Percentiles rank a stretch among this genome's conserved stretches.
phyloP scores from a whole-genome alignment of 1,140 invertebrate species.

The Oscheius sp. region DNA sequence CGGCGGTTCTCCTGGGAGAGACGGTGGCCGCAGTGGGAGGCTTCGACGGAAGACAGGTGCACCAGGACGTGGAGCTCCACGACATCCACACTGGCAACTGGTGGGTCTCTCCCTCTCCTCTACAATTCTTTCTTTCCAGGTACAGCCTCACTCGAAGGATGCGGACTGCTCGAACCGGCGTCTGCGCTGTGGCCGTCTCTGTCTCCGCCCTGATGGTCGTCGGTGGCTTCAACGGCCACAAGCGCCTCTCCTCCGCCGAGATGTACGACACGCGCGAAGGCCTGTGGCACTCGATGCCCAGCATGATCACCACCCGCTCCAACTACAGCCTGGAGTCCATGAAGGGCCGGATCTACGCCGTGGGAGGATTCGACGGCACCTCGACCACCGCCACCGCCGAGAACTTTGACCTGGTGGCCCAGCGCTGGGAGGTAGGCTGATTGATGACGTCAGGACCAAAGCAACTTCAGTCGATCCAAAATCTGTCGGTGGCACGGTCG shows the following conservation, averaged over 20 bases:
- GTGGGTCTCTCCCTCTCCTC: too few relatives aligned
- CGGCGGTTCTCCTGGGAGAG: conserved; percentile 1
- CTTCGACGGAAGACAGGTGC: conserved; percentile 18
- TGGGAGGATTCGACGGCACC: conserved; percentile 21
- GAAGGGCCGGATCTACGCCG: conserved; percentile 14
- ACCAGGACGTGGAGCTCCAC: conserved; percentile 9
- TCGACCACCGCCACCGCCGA: conserved; percentile 10
- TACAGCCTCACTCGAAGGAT: conserved; percentile 6
- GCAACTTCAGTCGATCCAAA: conserved; percentile 6
- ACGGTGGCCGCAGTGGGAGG: conserved; percentile 12
- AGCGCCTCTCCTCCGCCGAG: conserved; percentile 13
- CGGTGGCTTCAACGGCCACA: conserved; percentile 19
- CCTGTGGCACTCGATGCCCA: conserved; percentile 11
- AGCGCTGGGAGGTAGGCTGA: conserved; percentile 10
- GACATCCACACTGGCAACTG: not conserved
- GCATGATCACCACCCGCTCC: conserved; percentile 8
- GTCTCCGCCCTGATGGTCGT: not conserved
- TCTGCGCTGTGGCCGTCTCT: conserved; percentile 2
- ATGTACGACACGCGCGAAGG: conserved; percentile 25
- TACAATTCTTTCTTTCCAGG: too few relatives aligned
- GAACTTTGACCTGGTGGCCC: not conserved
- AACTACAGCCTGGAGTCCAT: conserved; percentile 3
- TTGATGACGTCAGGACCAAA: too few relatives aligned
- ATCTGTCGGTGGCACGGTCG: conserved; percentile 13
- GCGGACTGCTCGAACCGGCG: conserved; percentile 6